These are phyloP conservation scores for Ceratoteleas bidentatus DNA, from an alignment of 1,140 invertebrate species.

Conservation along the genomic window DNA sequence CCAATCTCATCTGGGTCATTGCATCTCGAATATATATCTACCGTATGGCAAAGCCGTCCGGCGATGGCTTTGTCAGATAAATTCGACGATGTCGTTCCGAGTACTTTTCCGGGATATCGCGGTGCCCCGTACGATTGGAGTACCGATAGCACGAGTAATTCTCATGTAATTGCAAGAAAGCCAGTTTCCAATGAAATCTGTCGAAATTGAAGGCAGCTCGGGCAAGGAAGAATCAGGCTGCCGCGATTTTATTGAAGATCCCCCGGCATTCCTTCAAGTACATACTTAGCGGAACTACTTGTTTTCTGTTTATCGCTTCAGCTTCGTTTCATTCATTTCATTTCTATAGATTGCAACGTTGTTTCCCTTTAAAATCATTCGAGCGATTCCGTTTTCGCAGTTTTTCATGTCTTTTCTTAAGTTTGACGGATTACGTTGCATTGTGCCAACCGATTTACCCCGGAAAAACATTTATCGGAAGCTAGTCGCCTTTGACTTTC, in stretches of 20 bases:
- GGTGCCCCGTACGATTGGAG: conserved; percentile 59
- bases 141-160: conserved; percentile 60
- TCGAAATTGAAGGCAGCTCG: conserved; percentile 59
- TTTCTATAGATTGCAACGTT: conserved; percentile 45
- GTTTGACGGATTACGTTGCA: conserved; percentile 22
- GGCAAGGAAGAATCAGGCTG: conserved; percentile 55
- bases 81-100: conserved; percentile 60
- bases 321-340: conserved; percentile 57
- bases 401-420: conserved; percentile 27
- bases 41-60: conserved; percentile 49
- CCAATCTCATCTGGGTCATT: conserved; percentile 60
- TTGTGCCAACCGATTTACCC: conserved; percentile 24
- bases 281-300: conserved; percentile 60
- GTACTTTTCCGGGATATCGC: conserved; percentile 55
- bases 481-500: background rate
- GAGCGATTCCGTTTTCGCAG: conserved; percentile 12
- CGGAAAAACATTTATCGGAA: conserved; percentile 18
- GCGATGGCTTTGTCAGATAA: conserved; percentile 62
- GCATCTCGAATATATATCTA: conserved; percentile 58
- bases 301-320: conserved; percentile 62
- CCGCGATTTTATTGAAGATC: conserved; percentile 63
- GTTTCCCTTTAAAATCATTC: conserved; percentile 40
- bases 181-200: conserved; percentile 65
- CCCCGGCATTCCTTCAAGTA: conserved; percentile 51
- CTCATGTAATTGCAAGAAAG: conserved; percentile 64